These are phyloP conservation scores for Prosapia bicincta DNA, from an alignment of 2,888 invertebrate species.

Conservation along the genomic window DNA sequence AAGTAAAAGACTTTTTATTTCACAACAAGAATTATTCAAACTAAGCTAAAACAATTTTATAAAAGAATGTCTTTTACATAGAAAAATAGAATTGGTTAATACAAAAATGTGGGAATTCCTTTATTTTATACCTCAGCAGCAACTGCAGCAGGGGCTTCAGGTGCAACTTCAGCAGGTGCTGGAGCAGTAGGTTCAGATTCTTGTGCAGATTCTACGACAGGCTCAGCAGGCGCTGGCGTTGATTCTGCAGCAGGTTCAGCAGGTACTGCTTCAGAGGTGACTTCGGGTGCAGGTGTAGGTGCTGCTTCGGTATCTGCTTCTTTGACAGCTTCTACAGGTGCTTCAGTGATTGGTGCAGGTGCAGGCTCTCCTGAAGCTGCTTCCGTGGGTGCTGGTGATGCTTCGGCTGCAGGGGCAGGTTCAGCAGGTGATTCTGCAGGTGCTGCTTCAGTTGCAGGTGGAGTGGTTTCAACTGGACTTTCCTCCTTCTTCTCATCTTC, in stretches of 20 bases:
- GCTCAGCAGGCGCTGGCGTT: not conserved
- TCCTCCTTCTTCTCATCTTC: slow-evolving; percentile 23
- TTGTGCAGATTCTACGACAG: not conserved
- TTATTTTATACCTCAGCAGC: slow-evolving; percentile 8
- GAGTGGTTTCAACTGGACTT: slow-evolving; percentile 1
- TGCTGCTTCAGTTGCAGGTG: slow-evolving; percentile 24
- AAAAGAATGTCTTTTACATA: not conserved
- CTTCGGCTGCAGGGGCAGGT: slow-evolving; percentile 36
- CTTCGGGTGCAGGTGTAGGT: slow-evolving; percentile 24
- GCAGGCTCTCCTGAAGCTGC: not conserved
- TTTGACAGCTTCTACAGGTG: slow-evolving; percentile 8
- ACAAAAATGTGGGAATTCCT: not conserved
- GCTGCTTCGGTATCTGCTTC: slow-evolving; percentile 23
- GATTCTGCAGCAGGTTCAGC: not conserved
- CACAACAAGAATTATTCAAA: not conserved
- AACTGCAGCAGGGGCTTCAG: not conserved
- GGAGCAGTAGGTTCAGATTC: not conserved
- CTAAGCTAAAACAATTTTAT: not conserved
- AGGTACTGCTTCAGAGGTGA: slow-evolving; percentile 11
- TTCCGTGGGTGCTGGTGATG: slow-evolving; percentile 20
- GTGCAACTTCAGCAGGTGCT: not conserved
- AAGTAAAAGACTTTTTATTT: not conserved
- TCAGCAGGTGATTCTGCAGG: slow-evolving; percentile 23
- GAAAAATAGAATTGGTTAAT: not conserved
- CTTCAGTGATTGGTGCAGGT: not conserved